These are phyloP conservation scores for Sebastes cheni DNA, from an alignment of 2,797 vertebrate genomes.

Conservation along the genomic window DNA sequence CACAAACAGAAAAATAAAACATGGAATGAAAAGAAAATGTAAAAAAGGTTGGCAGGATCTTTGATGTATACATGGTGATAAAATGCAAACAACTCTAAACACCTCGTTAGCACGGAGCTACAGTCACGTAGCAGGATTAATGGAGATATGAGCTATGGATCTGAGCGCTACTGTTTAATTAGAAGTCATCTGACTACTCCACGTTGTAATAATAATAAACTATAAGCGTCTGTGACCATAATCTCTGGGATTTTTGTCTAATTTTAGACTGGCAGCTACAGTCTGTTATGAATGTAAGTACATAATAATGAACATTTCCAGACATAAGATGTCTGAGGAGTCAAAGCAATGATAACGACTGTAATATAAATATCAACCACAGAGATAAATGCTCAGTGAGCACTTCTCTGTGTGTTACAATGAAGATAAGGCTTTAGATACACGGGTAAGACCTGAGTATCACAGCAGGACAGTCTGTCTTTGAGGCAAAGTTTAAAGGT, in stretches of 20 bases:
- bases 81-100: constrained; percentile 25
- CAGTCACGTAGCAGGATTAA: not conserved
- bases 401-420: not conserved
- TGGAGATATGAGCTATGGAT: not conserved
- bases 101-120: not conserved
- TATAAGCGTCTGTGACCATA: not conserved
- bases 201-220: not conserved
- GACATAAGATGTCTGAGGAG: constrained; percentile 45
- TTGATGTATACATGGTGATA: constrained; percentile 36
- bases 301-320: constrained; percentile 19
- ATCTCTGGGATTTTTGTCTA: not conserved
- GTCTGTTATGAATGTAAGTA: constrained; percentile 8
- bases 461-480: not conserved
- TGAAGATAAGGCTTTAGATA: not conserved
- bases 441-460: not conserved
- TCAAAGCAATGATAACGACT: constrained; percentile 58
- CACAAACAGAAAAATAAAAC: constrained; percentile 88
- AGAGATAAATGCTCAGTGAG: constrained; percentile 37
- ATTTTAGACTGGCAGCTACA: not conserved
- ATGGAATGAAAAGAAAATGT: constrained; percentile 82
- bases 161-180: not conserved
- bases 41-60: constrained; percentile 52
- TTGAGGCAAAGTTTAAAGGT: not conserved
- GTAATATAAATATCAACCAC: constrained; percentile 24
- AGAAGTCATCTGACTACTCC: not conserved